Evolutionary conservation across 2,113 vertebrate species (phyloP).

Genomic region (Campylomormyrus numenius): DNA sequence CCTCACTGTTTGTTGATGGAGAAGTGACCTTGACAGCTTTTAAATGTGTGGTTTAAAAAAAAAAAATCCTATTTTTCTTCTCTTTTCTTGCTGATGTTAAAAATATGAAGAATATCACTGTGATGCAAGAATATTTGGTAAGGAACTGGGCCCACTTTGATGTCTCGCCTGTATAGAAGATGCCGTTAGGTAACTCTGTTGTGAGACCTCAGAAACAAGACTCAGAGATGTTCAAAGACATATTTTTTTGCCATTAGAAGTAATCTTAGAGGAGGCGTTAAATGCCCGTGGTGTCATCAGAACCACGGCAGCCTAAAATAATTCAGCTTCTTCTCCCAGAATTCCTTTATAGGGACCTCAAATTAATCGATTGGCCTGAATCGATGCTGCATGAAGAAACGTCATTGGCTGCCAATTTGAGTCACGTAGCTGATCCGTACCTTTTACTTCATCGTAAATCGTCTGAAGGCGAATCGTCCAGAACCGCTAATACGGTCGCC

Average conservation of each 20-base stretch:
- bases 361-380: constrained; percentile 3
- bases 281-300: constrained; percentile 2
- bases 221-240: constrained; percentile 10
- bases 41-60: background rate
- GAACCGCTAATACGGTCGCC: background rate
- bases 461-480: background rate
- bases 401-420: constrained; percentile 8
- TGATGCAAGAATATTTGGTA: constrained; percentile 14
- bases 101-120: background rate
- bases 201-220: background rate
- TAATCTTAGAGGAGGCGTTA: background rate
- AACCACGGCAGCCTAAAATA: constrained; percentile 1
- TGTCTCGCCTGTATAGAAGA: background rate
- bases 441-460: background rate
- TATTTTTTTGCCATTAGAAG: constrained; percentile 9
- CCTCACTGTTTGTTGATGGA: background rate
- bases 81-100: background rate
- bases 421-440: background rate
- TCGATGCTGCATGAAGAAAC: background rate
- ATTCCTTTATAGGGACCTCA: background rate
- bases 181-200: background rate
- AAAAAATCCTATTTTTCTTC: background rate
- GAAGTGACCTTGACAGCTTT: constrained; percentile 12
- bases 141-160: constrained; percentile 8
- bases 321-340: background rate